Conservation (phyloP, 2,113 vertebrate genomes). For the Anhinga rufa region DNA sequence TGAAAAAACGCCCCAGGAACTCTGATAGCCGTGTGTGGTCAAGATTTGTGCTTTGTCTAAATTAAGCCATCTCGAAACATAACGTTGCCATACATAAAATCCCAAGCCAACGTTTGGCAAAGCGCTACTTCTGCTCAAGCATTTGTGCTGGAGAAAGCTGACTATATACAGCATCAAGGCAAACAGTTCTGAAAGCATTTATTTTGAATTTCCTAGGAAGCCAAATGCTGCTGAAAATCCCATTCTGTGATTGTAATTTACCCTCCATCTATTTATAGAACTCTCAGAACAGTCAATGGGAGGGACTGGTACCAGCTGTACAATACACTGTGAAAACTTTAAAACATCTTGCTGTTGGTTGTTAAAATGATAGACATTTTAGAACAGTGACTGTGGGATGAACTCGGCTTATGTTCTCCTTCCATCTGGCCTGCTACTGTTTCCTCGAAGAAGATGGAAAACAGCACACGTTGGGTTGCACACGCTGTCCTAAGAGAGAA, state of each 20-base stretch:
- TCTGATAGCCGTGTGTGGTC: background rate
- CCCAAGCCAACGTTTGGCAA: constrained; percentile 31
- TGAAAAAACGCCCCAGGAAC: background rate
- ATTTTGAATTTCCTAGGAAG: background rate
- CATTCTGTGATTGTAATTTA: background rate
- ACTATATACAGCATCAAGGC: constrained; percentile 23
- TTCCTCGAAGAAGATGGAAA: background rate
- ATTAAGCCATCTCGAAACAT: background rate
- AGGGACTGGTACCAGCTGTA: background rate
- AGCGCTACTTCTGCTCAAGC: background rate
- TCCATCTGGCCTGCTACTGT: constrained; percentile 37
- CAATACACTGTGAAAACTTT: background rate
- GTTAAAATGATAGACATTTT: constrained; percentile 28
- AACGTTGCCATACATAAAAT: constrained; percentile 1
- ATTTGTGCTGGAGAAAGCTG: constrained; percentile 1
- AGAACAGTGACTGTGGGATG: background rate
- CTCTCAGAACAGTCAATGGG: background rate
- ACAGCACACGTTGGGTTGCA: background rate
- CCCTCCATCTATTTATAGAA: background rate
- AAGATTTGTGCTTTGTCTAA: constrained; percentile 16
- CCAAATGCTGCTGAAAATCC: constrained; percentile 1
- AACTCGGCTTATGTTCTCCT: background rate
- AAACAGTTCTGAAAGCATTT: constrained; percentile 18
- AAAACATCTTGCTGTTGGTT: background rate
- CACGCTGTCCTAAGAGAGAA: background rate